Percentiles rank a stretch among this genome's conserved stretches.
Evolutionary conservation across 1,140 invertebrate species (phyloP).

Genomic region (Magallana gigas): DNA sequence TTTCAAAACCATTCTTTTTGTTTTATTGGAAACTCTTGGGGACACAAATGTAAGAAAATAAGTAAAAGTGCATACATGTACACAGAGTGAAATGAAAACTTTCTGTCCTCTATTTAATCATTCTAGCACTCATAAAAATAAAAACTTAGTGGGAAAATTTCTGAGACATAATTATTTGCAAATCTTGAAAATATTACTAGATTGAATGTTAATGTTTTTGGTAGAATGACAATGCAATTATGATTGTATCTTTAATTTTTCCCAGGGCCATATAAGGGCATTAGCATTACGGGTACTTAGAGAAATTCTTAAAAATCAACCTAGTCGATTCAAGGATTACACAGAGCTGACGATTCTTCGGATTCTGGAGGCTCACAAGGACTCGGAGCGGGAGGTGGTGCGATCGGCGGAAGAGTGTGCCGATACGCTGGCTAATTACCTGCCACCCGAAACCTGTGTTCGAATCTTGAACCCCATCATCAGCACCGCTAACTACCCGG

Average conservation of each 20-base stretch:
- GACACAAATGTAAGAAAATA: constrained; percentile 82
- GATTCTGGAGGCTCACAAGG: constrained; percentile 91
- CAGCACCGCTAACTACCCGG: constrained; percentile 89
- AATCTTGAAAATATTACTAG: too few species aligned
- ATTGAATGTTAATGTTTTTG: not conserved
- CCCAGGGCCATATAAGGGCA: constrained; percentile 80
- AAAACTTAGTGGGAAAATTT: too few species aligned
- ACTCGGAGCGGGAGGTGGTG: constrained; percentile 85
- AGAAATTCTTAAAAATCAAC: constrained; percentile 89
- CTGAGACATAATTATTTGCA: too few species aligned
- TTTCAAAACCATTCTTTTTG: constrained; percentile 86
- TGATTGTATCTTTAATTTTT: constrained; percentile 43
- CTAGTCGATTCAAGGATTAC: constrained; percentile 89
- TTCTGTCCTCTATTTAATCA: too few species aligned
- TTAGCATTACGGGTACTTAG: constrained; percentile 88
- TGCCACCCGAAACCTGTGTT: constrained; percentile 86
- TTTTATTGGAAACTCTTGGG: constrained; percentile 87
- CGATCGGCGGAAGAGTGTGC: constrained; percentile 84
- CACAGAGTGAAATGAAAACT: too few species aligned
- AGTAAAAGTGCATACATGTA: not conserved
- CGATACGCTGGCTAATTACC: constrained; percentile 86
- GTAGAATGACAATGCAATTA: not conserved
- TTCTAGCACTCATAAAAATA: too few species aligned
- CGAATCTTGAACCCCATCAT: constrained; percentile 89
- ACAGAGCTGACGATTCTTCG: constrained; percentile 92